phyloP scores from a whole-genome alignment of 2,797 vertebrate species.

The Austrolebias charrua region DNA sequence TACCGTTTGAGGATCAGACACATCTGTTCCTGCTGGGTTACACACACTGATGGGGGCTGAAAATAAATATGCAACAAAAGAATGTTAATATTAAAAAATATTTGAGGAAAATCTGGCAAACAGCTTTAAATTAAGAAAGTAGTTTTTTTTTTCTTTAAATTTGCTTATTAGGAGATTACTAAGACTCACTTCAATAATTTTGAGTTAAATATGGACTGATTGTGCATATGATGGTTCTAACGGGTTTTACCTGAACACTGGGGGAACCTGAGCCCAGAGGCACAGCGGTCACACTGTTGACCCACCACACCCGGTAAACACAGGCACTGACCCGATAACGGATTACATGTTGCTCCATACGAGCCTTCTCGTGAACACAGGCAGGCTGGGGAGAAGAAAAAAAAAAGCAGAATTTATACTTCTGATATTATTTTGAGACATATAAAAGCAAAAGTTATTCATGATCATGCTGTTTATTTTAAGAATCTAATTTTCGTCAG shows the following conservation, averaged over 20 bases:
- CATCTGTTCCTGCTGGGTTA: conserved; percentile 80
- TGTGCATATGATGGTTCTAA: background rate
- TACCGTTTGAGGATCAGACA: conserved; percentile 76
- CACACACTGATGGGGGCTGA: conserved; percentile 75
- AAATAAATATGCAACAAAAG: conserved; percentile 22
- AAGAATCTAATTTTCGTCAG: conserved; percentile 12
- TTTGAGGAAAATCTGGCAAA: background rate
- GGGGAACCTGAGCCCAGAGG: conserved; percentile 79
- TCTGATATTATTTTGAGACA: background rate
- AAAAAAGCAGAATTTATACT: conserved; percentile 5
- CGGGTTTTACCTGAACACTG: conserved; percentile 79
- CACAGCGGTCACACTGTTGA: conserved; percentile 82
- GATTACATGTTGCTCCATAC: conserved; percentile 73
- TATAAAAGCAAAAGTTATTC: background rate
- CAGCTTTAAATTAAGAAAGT: background rate
- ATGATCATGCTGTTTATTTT: conserved; percentile 8
- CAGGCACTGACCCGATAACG: conserved; percentile 80
- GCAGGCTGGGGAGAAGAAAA: conserved; percentile 75
- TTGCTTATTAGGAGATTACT: background rate
- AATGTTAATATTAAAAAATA: background rate
- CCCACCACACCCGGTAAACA: conserved; percentile 81
- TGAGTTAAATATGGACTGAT: background rate
- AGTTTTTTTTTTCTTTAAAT: too few species aligned
- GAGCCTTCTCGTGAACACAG: conserved; percentile 82
- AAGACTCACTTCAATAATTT: too few species aligned